Conservation (phyloP, 2,113 vertebrate species). For the Brachirus orientalis region DNA sequence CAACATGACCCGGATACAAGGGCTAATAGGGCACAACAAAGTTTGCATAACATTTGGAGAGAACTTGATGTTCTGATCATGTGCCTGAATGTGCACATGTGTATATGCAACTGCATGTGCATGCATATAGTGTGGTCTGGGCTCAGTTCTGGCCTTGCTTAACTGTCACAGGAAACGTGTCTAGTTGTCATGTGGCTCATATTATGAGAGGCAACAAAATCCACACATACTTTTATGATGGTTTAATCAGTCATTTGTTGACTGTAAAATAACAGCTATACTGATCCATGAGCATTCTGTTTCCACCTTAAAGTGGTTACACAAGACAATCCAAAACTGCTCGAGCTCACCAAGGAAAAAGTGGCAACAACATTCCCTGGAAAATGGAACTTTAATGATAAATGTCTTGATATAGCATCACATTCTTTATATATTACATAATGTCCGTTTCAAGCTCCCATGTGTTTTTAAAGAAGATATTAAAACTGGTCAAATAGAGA, state of each 20-base stretch:
- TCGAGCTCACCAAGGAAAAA: neutral
- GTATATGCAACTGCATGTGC: neutral
- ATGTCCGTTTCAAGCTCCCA: no score
- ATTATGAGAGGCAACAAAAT: neutral
- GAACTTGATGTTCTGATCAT: constrained; percentile 56
- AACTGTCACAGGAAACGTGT: constrained; percentile 30
- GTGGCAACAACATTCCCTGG: neutral
- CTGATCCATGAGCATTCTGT: constrained; percentile 4
- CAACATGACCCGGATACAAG: constrained; percentile 56
- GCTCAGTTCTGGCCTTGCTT: constrained; percentile 52
- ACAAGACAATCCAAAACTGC: constrained; percentile 1
- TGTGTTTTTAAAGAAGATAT: no score
- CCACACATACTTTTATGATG: constrained; percentile 1
- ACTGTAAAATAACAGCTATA: constrained; percentile 11
- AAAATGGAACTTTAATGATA: no score
- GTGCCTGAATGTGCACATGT: neutral
- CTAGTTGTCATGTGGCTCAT: neutral
- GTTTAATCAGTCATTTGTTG: constrained; percentile 3
- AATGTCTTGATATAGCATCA: no score
- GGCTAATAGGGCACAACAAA: constrained; percentile 64
- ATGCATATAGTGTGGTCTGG: constrained; percentile 25
- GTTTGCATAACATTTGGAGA: constrained; percentile 63
- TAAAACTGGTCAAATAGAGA: neutral
- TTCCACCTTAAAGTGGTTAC: neutral
- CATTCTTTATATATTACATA: no score